phyloP scores from a whole-genome alignment of 1,140 invertebrate species.

The Macrostomum lignano region DNA sequence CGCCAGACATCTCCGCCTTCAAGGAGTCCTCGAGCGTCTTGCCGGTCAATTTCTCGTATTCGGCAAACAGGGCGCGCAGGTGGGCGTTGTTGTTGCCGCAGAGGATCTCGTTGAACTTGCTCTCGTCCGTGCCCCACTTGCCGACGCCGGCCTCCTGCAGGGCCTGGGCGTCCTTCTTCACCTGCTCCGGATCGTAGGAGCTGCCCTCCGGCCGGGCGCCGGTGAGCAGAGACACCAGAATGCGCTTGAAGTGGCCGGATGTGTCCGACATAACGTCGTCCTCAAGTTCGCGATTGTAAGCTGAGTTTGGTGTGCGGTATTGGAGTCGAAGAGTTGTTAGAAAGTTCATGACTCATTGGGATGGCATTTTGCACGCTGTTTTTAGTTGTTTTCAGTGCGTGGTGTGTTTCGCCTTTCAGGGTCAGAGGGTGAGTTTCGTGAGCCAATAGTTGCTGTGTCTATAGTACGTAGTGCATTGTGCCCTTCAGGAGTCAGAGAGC shows the following conservation, averaged over 20 bases:
- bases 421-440: no score
- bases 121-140: constrained; percentile 31
- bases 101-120: constrained; percentile 15
- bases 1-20: constrained; percentile 26
- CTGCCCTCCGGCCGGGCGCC: constrained; percentile 12
- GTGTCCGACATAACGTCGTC: constrained; percentile 26
- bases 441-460: no score
- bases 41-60: constrained; percentile 14
- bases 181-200: constrained; percentile 9
- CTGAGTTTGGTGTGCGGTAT: constrained; percentile 13
- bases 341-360: no score
- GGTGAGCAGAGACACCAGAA: constrained; percentile 17
- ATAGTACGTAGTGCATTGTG: no score
- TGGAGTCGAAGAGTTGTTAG: constrained; percentile 5
- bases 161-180: constrained; percentile 7
- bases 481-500: no score
- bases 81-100: constrained; percentile 15
- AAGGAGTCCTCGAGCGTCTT: constrained; percentile 16
- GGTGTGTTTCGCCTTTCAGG: no score
- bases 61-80: constrained; percentile 15
- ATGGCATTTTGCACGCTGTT: no score
- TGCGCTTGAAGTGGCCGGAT: constrained; percentile 23
- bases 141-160: constrained; percentile 25
- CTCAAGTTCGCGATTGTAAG: constrained; percentile 19
- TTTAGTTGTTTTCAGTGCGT: no score